Evolutionary conservation across 2,888 invertebrate genomes (phyloP).

Genomic region (Helleia helle): DNA sequence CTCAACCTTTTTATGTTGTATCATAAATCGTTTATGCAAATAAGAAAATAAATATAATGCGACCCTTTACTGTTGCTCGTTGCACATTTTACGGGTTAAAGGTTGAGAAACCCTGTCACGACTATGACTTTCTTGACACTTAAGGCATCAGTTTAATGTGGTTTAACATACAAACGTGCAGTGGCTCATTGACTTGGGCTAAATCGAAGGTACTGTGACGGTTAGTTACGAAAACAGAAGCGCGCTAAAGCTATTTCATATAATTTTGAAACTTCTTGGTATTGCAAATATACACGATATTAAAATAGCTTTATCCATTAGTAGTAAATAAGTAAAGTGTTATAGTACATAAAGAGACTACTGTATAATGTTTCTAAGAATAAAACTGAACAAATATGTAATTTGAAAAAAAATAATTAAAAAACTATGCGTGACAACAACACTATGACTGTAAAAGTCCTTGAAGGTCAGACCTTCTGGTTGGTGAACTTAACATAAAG

Average conservation of each 20-base stretch:
- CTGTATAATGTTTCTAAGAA: no score
- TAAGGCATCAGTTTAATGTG: conserved; percentile 20
- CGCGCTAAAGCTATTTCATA: conserved; percentile 13
- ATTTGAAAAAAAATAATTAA: no score
- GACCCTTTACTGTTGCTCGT: conserved; percentile 14
- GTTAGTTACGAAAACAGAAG: conserved; percentile 21
- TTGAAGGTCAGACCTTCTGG: no score
- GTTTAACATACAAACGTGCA: conserved; percentile 22
- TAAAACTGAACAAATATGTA: no score
- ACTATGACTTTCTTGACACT: conserved; percentile 22
- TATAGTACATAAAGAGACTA: no score
- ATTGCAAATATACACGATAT: no score
- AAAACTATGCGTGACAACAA: no score
- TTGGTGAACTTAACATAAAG: no score
- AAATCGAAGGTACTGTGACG: conserved; percentile 16
- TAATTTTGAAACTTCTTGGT: no score
- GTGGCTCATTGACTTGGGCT: conserved; percentile 20
- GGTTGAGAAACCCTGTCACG: conserved; percentile 24
- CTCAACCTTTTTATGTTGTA: background rate
- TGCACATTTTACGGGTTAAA: conserved; percentile 23
- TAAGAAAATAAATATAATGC: conserved; percentile 19
- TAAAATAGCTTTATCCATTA: no score
- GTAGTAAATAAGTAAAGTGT: no score
- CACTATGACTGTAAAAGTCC: no score
- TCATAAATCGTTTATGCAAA: conserved; percentile 11